A percentile compares a stretch with the other conserved stretches of the same genome.
Conservation (phyloP, 1,140 invertebrate genomes). For the Halictus rubicundus region DNA sequence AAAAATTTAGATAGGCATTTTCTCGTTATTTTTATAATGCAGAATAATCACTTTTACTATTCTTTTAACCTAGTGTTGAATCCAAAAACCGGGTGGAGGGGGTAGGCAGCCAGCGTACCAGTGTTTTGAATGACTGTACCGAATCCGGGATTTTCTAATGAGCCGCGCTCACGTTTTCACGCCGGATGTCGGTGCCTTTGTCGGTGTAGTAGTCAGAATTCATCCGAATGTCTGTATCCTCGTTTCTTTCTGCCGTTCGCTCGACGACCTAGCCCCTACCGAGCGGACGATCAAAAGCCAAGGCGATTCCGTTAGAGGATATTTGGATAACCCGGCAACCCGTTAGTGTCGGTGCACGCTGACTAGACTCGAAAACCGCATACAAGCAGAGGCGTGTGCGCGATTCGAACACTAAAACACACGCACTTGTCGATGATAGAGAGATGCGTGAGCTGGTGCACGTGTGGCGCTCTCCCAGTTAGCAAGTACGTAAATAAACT, state of each 20-base stretch:
- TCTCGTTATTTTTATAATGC: too few species aligned
- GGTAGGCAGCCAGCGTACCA: too few species aligned
- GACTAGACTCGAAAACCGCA: constrained; percentile 35
- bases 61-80: too few species aligned
- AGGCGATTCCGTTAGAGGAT: neutral
- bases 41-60: too few species aligned
- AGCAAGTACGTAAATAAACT: constrained; percentile 62
- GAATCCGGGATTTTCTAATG: neutral
- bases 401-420: constrained; percentile 8
- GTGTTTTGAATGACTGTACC: too few species aligned
- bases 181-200: neutral
- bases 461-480: constrained; percentile 63
- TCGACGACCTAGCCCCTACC: neutral
- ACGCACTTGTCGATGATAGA: neutral
- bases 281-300: neutral
- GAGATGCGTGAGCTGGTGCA: constrained; percentile 45
- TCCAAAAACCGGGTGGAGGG: too few species aligned
- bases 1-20: too few species aligned
- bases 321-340: neutral
- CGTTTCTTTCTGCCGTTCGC: neutral
- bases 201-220: neutral
- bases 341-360: constrained; percentile 20
- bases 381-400: neutral
- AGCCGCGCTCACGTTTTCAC: neutral
- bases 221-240: neutral